phyloP scores from a whole-genome alignment of 2,888 invertebrate species.

The Folsomia candida region DNA sequence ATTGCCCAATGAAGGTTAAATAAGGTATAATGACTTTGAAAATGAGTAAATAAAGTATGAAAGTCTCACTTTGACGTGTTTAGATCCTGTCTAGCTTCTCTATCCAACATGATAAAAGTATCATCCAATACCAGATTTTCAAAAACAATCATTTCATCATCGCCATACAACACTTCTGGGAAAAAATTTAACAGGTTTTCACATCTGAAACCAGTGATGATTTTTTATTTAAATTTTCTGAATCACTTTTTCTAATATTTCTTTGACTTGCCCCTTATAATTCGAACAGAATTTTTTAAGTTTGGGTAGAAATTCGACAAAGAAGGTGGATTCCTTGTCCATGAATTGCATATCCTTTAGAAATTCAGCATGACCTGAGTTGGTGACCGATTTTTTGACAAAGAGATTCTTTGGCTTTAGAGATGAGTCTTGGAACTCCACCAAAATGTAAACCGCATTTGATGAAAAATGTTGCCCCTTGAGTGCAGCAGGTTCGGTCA shows the following conservation, averaged over 20 bases:
- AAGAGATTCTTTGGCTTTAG: constrained; percentile 27
- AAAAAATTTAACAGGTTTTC: constrained; percentile 20
- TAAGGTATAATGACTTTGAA: not conserved
- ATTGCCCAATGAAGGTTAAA: not conserved
- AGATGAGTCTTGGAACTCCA: constrained; percentile 20
- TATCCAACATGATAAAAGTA: constrained; percentile 21
- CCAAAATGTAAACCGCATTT: constrained; percentile 18
- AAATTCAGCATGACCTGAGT: not conserved
- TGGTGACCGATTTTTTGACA: constrained; percentile 20
- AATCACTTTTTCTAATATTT: not conserved
- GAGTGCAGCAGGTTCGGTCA: constrained; percentile 18
- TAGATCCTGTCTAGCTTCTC: constrained; percentile 23
- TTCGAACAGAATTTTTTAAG: constrained; percentile 24
- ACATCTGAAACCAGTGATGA: not conserved
- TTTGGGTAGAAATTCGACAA: constrained; percentile 21
- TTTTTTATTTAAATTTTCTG: not conserved
- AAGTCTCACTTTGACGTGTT: constrained; percentile 28
- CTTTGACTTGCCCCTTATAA: constrained; percentile 18
- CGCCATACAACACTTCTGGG: constrained; percentile 30
- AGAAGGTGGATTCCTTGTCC: constrained; percentile 35
- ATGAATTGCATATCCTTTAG: constrained; percentile 18
- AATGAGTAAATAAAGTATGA: too few relatives aligned
- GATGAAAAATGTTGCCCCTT: constrained; percentile 28
- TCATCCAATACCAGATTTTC: constrained; percentile 30
- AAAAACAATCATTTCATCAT: constrained; percentile 25